Evolutionary conservation across 2,797 vertebrate species (phyloP).

Genomic region (Brachyrhaphis roseni): DNA sequence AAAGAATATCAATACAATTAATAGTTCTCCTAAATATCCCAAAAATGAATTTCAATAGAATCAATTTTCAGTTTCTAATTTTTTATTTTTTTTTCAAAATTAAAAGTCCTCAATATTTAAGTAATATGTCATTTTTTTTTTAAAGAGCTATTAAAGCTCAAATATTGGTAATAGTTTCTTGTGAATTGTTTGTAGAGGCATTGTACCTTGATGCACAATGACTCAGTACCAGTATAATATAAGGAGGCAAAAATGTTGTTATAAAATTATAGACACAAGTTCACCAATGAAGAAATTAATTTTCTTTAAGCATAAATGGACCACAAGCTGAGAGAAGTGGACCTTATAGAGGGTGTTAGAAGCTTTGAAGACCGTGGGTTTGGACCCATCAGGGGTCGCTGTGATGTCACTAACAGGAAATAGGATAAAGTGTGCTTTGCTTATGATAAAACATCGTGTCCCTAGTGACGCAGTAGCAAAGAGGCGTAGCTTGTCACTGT

Average conservation of each 20-base stretch:
- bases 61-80: not conserved
- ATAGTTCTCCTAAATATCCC: not conserved
- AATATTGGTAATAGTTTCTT: not conserved
- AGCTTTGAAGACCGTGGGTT: not conserved
- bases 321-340: not conserved
- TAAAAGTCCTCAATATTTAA: not conserved
- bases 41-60: not conserved
- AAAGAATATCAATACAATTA: not conserved
- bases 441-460: slow-evolving; percentile 43
- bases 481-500: slow-evolving; percentile 51
- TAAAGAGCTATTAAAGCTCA: not conserved
- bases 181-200: not conserved
- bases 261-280: not conserved
- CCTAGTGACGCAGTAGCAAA: slow-evolving; percentile 52
- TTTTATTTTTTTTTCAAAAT: not conserved
- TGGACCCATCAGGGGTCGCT: slow-evolving; percentile 58
- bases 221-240: not conserved
- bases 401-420: slow-evolving; percentile 15
- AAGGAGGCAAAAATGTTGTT: not conserved
- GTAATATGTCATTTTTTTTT: not conserved
- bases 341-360: not conserved
- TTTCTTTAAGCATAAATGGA: not conserved
- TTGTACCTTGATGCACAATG: not conserved
- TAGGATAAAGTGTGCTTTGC: not conserved
- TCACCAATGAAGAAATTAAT: not conserved